Percentiles rank a stretch among this genome's conserved stretches.
Evolutionary conservation across 1,140 invertebrate genomes (phyloP).

Genomic region (Diorhabda carinulata): DNA sequence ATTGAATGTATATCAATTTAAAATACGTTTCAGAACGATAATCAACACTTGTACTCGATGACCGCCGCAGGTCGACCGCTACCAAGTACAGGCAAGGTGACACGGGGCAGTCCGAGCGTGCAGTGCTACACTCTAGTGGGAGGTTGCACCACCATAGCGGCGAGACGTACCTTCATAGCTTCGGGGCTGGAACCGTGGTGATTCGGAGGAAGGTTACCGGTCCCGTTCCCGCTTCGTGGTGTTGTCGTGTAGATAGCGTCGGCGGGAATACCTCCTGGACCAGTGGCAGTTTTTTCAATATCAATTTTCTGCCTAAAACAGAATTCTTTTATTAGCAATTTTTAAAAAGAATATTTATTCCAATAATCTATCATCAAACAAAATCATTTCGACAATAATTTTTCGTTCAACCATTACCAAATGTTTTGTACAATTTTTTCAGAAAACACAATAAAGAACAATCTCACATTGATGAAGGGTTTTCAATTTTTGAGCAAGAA

Average conservation of each 20-base stretch:
- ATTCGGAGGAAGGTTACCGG: background rate
- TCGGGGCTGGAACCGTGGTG: slow-evolving; percentile 44
- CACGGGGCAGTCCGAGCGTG: slow-evolving; percentile 30
- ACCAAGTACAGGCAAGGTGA: slow-evolving; percentile 21
- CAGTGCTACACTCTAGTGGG: slow-evolving; percentile 72
- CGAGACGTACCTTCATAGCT: slow-evolving; percentile 75
- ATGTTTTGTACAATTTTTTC: too few species aligned
- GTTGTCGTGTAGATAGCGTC: slow-evolving; percentile 57
- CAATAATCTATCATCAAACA: too few species aligned
- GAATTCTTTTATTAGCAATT: background rate
- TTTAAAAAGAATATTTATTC: too few species aligned
- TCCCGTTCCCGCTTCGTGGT: slow-evolving; percentile 26
- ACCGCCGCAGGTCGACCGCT: slow-evolving; percentile 40
- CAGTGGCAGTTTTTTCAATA: slow-evolving; percentile 46
- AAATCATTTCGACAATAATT: too few species aligned
- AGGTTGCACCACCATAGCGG: slow-evolving; percentile 71
- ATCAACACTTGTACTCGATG: slow-evolving; percentile 44
- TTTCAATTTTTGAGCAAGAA: too few species aligned
- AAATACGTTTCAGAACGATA: slow-evolving; percentile 20
- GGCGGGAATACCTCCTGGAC: slow-evolving; percentile 51
- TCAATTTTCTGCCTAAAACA: slow-evolving; percentile 56
- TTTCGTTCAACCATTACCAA: too few species aligned
- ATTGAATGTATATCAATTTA: background rate
- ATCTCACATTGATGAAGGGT: too few species aligned
- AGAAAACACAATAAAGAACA: too few species aligned